Evolutionary conservation across 1,140 invertebrate genomes (phyloP).

Genomic region (Protaetia brevitarsis): DNA sequence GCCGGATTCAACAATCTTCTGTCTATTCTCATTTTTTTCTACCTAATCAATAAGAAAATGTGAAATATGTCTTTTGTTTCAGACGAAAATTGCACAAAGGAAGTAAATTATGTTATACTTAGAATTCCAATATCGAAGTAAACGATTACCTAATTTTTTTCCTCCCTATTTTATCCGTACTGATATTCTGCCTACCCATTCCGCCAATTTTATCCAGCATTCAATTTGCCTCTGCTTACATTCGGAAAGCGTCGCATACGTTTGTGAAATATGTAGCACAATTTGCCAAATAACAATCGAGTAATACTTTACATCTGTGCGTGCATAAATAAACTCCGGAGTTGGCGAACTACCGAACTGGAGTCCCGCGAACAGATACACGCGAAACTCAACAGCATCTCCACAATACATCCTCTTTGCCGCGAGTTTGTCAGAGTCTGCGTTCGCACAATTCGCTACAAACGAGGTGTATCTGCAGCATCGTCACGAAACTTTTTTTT

Average conservation of each 20-base stretch:
- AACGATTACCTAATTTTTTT: too few species aligned
- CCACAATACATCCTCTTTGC: conserved; percentile 1
- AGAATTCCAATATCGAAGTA: too few species aligned
- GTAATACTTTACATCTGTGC: conserved; percentile 2
- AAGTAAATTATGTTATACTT: too few species aligned
- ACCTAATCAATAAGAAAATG: too few species aligned
- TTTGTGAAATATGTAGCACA: not conserved
- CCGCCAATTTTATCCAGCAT: too few species aligned
- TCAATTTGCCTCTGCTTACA: not conserved
- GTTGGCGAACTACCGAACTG: not conserved
- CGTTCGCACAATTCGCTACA: conserved; percentile 6
- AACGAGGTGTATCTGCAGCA: conserved; percentile 3
- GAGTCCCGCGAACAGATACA: too few species aligned
- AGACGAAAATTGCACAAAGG: too few species aligned
- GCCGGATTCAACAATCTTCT: too few species aligned
- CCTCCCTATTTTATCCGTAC: too few species aligned
- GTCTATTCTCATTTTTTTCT: too few species aligned
- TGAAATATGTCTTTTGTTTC: too few species aligned
- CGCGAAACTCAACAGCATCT: conserved; percentile 3
- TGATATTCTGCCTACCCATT: too few species aligned
- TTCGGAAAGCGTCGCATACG: not conserved
- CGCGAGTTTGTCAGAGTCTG: conserved; percentile 1
- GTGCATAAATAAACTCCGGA: conserved; percentile 4
- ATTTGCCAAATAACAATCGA: conserved; percentile 4
- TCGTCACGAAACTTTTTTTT: not conserved